Base-by-base conservation (phyloP, 2,113 vertebrate species). In the Trematocara zebra region DNA sequence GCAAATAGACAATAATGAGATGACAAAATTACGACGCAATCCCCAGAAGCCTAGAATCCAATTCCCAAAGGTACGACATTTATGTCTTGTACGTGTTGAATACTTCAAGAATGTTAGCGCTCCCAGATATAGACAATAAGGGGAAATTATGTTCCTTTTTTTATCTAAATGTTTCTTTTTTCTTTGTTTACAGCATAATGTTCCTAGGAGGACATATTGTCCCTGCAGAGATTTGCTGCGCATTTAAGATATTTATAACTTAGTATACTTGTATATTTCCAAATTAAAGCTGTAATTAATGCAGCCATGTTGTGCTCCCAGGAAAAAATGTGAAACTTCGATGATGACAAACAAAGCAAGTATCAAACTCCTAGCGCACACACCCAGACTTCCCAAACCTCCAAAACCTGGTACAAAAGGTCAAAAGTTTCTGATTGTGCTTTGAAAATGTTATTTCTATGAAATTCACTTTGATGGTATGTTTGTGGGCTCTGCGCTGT, bases 251-350 rank as follows among this genome's bases (percentile, higher is more conserved):
- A 93, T 94, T 94, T 92, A 93, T 92, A 91, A 91, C 88, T 89
- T 87, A 8, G 54, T 90, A 85, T 85, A 90, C 82, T 89, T 69
- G 86, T 87, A 84, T 85, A 86, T 90, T 11, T 56, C 42, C 91
- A 91, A 95, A 95, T 95, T 95, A 94, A 87, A 87, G 53, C 49
- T 26, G 76, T 85, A 90, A 94, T 93, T 92, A 94, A 94, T 61
- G 85, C 88, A 92, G 83, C 56, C n/a, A 81, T 4, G 9, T 89
- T 90, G 74, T 47, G 87, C 87, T 94, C 85, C 67, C 80, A 90
- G 92, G 85, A 88, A 90, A 78, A 90, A 67, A 82, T 84, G 49
- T 82, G 74, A 83, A 89, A 84, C 64, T 51, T 80, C 35, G 83
- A 28, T 11, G 87, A 81, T 23, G 89, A 91, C 89, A 89, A 94